Evolutionary conservation across 2,888 invertebrate genomes (phyloP).

Genomic region (Ornithoptera priamus): DNA sequence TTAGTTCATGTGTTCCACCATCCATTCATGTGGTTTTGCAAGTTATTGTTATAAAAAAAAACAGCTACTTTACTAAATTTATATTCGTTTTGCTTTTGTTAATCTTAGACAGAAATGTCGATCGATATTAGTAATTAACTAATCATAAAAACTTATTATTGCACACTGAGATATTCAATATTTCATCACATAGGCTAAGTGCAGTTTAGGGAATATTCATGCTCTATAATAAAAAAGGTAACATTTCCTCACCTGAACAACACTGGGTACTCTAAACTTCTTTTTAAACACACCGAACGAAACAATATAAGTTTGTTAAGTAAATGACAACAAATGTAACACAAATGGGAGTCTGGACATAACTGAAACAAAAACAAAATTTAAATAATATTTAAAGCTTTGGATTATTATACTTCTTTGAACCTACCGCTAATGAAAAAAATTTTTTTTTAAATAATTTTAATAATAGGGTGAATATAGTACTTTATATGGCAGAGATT

Average conservation of each 20-base stretch:
- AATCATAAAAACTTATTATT: neutral
- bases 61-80: too few species aligned
- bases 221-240: too few species aligned
- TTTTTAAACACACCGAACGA: slow-evolving; percentile 57
- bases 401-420: too few species aligned
- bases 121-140: neutral
- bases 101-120: neutral
- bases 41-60: too few species aligned
- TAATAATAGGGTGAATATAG: too few species aligned
- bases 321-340: slow-evolving; percentile 63
- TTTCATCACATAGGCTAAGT: too few species aligned
- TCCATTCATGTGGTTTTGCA: too few species aligned
- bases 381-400: neutral
- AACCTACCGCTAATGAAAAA: too few species aligned
- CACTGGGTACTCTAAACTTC: slow-evolving; percentile 65
- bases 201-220: too few species aligned
- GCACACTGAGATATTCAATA: neutral
- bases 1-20: too few species aligned
- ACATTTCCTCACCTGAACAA: slow-evolving; percentile 55
- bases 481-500: too few species aligned
- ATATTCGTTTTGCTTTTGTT: neutral
- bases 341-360: slow-evolving; percentile 60
- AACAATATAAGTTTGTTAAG: slow-evolving; percentile 62
- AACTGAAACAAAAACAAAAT: slow-evolving; percentile 49
- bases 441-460: too few species aligned